Conservation (phyloP, 2,113 vertebrate species). For the Manacus vitellinus region DNA sequence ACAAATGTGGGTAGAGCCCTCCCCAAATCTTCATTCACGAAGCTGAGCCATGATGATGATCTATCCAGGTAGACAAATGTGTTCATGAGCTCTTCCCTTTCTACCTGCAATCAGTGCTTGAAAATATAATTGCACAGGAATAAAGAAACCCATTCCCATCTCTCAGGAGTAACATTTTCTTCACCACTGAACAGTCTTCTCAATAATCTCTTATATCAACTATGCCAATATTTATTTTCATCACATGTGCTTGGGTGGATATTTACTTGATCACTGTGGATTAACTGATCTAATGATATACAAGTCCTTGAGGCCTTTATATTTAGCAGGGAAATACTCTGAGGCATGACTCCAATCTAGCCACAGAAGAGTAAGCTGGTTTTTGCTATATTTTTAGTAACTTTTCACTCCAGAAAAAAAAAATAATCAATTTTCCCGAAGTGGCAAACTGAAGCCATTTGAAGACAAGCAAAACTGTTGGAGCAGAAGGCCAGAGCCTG, state of each 20-base stretch:
- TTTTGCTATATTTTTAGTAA: neutral
- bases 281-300: neutral
- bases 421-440: neutral
- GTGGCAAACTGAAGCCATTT: neutral
- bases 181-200: neutral
- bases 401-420: neutral
- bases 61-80: neutral
- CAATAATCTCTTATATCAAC: neutral
- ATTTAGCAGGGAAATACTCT: neutral
- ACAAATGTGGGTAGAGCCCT: too few species aligned
- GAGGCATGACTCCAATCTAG: neutral
- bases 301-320: neutral
- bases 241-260: neutral
- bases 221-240: neutral
- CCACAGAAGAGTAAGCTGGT: neutral
- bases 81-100: neutral
- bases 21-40: too few species aligned
- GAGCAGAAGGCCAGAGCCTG: neutral
- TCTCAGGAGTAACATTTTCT: neutral
- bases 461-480: neutral
- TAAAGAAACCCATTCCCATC: neutral
- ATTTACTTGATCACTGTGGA: conserved; percentile 12
- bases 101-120: neutral
- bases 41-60: too few species aligned
- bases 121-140: neutral